Percentiles rank a stretch among this genome's conserved stretches.
These are phyloP conservation scores for Epicauta chinensis DNA, from an alignment of 1,140 invertebrate species.

Conservation along the genomic window DNA sequence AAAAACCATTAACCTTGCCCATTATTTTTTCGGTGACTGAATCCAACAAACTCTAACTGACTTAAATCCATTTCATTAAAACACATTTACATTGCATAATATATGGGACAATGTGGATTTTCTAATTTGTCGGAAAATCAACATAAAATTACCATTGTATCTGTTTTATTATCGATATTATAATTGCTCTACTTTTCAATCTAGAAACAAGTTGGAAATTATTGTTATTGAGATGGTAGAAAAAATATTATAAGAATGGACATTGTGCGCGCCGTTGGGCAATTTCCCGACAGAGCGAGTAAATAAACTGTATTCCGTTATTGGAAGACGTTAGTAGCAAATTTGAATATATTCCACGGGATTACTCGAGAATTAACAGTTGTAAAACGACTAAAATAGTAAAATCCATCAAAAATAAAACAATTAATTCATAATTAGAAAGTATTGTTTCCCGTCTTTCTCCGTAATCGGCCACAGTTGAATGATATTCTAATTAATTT, in stretches of 20 bases:
- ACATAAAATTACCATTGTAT: too few species aligned
- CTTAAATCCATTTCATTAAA: constrained; percentile 10
- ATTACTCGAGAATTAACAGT: neutral
- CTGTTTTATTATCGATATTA: too few species aligned
- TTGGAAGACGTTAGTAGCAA: neutral
- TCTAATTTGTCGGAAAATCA: too few species aligned
- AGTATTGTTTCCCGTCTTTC: neutral
- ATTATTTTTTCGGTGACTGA: constrained; percentile 6
- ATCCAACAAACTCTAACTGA: constrained; percentile 3
- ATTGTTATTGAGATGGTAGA: too few species aligned
- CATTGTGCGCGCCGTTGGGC: neutral
- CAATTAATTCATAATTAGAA: neutral
- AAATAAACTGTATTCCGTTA: constrained; percentile 5
- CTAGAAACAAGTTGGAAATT: too few species aligned
- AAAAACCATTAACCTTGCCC: constrained; percentile 8
- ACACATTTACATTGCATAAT: constrained; percentile 7
- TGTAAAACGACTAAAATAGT: constrained; percentile 7
- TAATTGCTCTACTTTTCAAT: too few species aligned
- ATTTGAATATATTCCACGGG: constrained; percentile 1
- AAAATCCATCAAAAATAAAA: neutral
- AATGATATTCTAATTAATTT: neutral
- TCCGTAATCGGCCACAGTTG: neutral
- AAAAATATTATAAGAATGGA: neutral
- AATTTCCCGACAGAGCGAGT: constrained; percentile 4
- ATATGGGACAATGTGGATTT: constrained; percentile 4